A percentile compares a stretch with the other conserved stretches of the same genome.
phyloP scores from a whole-genome alignment of 2,113 vertebrate species.

The Piliocolobus tephrosceles region DNA sequence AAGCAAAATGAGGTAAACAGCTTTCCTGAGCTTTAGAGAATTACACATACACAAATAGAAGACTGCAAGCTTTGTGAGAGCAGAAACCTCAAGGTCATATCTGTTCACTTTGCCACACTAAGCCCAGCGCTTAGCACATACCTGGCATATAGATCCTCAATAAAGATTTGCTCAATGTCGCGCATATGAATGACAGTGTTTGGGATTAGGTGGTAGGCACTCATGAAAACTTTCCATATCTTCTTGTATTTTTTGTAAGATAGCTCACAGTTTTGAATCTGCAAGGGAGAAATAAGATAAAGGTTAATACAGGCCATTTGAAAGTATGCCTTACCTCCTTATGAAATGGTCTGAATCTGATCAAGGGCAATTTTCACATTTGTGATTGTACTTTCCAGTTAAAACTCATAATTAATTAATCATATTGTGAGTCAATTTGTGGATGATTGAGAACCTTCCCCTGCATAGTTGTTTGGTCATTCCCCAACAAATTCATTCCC shows the following conservation, averaged over 20 bases:
- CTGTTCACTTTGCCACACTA: background rate
- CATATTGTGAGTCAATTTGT: background rate
- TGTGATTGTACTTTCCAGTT: slow-evolving; percentile 19
- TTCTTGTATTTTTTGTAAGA: background rate
- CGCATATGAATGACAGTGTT: background rate
- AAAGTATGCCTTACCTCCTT: slow-evolving; percentile 4
- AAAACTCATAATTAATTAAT: slow-evolving; percentile 28
- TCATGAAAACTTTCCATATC: background rate
- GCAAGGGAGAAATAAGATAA: background rate
- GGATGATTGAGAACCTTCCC: background rate
- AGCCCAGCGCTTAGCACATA: background rate
- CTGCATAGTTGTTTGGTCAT: background rate
- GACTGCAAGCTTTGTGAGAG: background rate
- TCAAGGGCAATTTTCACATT: background rate
- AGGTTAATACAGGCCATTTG: background rate
- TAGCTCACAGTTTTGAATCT: background rate
- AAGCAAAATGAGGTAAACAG: background rate
- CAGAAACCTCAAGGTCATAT: background rate
- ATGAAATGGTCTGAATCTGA: background rate
- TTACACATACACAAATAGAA: background rate
- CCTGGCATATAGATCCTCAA: background rate
- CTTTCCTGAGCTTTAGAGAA: background rate
- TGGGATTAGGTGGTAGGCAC: background rate
- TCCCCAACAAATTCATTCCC: background rate
- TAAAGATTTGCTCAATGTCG: background rate